These are phyloP conservation scores for Lampris incognitus DNA, from an alignment of 2,113 vertebrate species.

Conservation along the genomic window DNA sequence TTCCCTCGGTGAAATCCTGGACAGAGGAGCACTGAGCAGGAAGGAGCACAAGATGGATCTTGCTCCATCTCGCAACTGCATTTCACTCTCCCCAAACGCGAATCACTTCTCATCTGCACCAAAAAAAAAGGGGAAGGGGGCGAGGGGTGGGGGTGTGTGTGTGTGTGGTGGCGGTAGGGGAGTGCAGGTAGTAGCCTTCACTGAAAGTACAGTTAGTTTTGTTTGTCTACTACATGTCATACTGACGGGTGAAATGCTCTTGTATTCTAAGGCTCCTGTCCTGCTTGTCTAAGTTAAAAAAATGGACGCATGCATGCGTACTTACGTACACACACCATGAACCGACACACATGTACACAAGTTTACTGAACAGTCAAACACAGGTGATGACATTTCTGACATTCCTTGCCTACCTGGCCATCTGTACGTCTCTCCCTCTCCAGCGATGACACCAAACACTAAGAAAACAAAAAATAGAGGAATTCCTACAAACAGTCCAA, in stretches of 20 bases:
- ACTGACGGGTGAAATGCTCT: constrained; percentile 12
- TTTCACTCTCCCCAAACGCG: constrained; percentile 40
- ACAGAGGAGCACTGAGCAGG: constrained; percentile 20
- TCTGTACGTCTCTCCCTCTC: background rate
- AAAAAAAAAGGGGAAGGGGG: background rate
- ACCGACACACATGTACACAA: constrained; percentile 2
- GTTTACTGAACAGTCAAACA: background rate
- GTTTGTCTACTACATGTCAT: background rate
- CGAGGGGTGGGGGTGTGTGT: background rate
- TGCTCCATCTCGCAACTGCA: constrained; percentile 9
- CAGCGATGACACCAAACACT: too few species aligned
- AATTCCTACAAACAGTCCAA: too few species aligned
- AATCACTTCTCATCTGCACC: constrained; percentile 38
- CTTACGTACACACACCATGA: constrained; percentile 13
- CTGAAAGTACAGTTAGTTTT: background rate
- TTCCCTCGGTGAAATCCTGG: constrained; percentile 14
- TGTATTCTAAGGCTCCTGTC: background rate
- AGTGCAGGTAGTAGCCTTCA: background rate
- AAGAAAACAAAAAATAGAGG: too few species aligned
- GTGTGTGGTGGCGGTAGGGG: background rate
- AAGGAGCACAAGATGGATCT: constrained; percentile 5
- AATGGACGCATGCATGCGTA: background rate
- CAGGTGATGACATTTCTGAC: constrained; percentile 10
- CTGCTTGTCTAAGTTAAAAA: constrained; percentile 7
- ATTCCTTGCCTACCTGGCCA: background rate